Evolutionary conservation across 2,797 vertebrate genomes (phyloP), one percentile per base, ranked within the genome.

Genomic region (Malacoctenus gilli): DNA sequence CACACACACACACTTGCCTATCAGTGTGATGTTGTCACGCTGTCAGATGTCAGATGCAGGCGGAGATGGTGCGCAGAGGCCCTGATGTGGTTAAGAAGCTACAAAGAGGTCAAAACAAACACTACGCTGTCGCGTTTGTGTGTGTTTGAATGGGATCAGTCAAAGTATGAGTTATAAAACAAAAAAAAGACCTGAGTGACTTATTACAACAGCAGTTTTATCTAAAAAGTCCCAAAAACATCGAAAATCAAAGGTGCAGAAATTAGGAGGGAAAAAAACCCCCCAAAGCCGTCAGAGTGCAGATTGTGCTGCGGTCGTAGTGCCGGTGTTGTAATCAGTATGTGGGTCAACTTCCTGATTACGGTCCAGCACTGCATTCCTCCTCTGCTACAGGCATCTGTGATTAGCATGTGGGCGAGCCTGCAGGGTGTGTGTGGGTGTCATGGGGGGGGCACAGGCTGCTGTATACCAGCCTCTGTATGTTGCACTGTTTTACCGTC

Each of bases 341-440:
- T 79, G 68, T 75, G 74, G 64, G 67, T 77, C 68, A 73, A 54
- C 61, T 59, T 75, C 67, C 63, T 75, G 78, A 79, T 82, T 75
- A 68, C 62, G 74, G 72, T 70, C 65, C 70, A 75, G 59, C 43
- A 32, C 35, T 5, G 10, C 74, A 82, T 78, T 78, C 82, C 75
- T 32, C 18, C 44, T 8, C 46, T 76, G 60, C 46, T 64, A 46
- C 58, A 67, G 35, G 68, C 48, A 42, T 47, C 67, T 70, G 54
- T 83, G 73, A 82, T 74, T 59, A 79, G 55, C 69, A 77, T 73
- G 68, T 52, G 75, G 72, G 69, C 43, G 40, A 70, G 64, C 35
- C 71, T 64, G 50, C 44, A 49, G 51, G 11, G 31, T 43, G 48
- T 40, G 40, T 60, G 42, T 28, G 53, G 9, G 21, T 20, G 19